These are phyloP conservation scores for Procambarus clarkii DNA, from an alignment of 1,140 invertebrate genomes.

Conservation along the genomic window DNA sequence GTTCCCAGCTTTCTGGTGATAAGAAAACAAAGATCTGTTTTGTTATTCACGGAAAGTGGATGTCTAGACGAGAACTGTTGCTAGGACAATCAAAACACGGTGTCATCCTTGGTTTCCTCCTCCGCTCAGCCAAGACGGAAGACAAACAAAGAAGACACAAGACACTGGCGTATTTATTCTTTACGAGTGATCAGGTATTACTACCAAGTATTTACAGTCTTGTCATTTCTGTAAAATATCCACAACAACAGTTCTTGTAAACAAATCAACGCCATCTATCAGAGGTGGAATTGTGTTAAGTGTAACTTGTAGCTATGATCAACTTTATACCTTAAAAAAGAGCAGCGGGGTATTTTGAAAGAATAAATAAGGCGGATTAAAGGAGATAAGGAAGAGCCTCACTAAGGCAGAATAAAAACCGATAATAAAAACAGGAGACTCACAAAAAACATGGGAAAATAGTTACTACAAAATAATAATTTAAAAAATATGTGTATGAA, in stretches of 20 bases:
- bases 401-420: neutral
- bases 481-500: neutral
- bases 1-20: slow-evolving; percentile 11
- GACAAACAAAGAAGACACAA: too few species aligned
- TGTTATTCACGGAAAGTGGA: slow-evolving; percentile 36
- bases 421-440: neutral
- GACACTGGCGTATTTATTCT: too few species aligned
- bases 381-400: neutral
- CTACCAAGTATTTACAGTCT: neutral
- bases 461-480: neutral
- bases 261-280: neutral
- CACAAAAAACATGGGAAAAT: too few species aligned
- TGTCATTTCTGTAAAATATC: neutral
- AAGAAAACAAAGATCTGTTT: slow-evolving; percentile 25
- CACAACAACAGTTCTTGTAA: neutral
- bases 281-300: neutral
- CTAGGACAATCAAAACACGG: neutral
- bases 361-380: too few species aligned
- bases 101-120: neutral
- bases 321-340: neutral
- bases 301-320: neutral
- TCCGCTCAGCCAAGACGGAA: neutral
- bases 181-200: too few species aligned
- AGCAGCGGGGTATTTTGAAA: neutral
- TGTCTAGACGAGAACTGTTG: neutral